Evolutionary conservation across 2,113 vertebrate species (phyloP).

Genomic region (Leucoraja erinaceus): DNA sequence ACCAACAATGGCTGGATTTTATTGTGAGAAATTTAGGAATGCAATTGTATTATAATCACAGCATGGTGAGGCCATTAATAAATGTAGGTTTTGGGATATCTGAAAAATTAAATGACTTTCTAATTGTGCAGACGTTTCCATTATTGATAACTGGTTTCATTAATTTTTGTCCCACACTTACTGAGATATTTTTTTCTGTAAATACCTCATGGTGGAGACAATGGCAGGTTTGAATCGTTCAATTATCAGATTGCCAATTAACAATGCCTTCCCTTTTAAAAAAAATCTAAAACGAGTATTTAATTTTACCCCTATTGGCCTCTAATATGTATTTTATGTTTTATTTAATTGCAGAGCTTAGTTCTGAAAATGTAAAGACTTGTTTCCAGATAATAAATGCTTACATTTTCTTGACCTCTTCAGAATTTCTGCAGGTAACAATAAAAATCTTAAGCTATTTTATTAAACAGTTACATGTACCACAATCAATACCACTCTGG

Average conservation of each 20-base stretch:
- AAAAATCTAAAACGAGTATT: background rate
- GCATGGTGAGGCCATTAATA: background rate
- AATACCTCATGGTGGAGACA: background rate
- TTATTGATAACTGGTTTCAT: background rate
- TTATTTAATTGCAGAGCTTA: conserved; percentile 72
- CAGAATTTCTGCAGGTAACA: conserved; percentile 88
- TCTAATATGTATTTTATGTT: conserved; percentile 39
- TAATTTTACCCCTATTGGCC: background rate
- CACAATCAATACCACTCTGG: background rate
- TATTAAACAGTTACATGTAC: background rate
- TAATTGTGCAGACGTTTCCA: background rate
- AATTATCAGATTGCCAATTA: conserved; percentile 2
- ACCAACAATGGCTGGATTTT: background rate
- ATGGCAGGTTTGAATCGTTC: conserved; percentile 17
- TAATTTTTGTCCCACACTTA: background rate
- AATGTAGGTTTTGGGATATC: background rate
- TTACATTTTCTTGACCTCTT: conserved; percentile 81
- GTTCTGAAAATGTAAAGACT: conserved; percentile 85
- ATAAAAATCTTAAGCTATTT: conserved; percentile 1
- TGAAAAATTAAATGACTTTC: background rate
- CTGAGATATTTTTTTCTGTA: background rate
- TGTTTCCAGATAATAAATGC: conserved; percentile 95
- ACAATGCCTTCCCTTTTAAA: background rate
- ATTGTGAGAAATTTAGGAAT: background rate
- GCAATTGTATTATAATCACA: background rate